Evolutionary conservation across 2,113 vertebrate species (phyloP).

Genomic region (Gobio gobio): DNA sequence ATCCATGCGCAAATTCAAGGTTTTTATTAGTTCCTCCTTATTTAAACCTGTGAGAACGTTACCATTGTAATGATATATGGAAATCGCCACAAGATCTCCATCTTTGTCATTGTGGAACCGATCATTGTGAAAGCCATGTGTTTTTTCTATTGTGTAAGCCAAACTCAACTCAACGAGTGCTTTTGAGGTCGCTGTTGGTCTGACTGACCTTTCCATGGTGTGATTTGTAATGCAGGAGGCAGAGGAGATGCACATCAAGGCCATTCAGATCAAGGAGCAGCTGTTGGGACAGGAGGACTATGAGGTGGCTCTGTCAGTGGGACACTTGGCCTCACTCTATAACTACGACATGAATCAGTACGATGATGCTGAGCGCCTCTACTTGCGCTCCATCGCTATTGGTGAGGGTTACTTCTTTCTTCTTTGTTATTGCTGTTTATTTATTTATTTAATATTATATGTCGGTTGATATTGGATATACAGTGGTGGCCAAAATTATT

Average conservation of each 20-base stretch:
- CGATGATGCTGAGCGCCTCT: conserved; percentile 96
- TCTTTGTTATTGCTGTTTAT: not conserved
- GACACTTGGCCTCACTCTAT: conserved; percentile 96
- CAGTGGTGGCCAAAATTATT: too few relatives aligned
- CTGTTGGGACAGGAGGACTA: conserved; percentile 98
- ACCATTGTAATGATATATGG: not conserved
- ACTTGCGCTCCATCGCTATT: conserved; percentile 96
- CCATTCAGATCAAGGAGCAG: conserved; percentile 99
- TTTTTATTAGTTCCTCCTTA: conserved; percentile 53
- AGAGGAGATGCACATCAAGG: conserved; percentile 99
- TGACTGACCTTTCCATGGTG: conserved; percentile 1
- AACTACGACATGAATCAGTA: conserved; percentile 99
- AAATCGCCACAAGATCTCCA: not conserved
- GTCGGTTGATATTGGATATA: too few relatives aligned
- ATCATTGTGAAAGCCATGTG: not conserved
- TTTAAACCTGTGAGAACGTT: not conserved
- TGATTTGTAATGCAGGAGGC: conserved; percentile 82
- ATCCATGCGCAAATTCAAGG: conserved; percentile 99
- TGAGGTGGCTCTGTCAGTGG: conserved; percentile 96
- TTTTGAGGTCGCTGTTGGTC: not conserved
- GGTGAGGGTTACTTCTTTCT: conserved; percentile 72
- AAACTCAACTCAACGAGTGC: not conserved
- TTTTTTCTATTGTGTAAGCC: not conserved
- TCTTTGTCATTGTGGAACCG: too few relatives aligned
- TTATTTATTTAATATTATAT: too few relatives aligned